phyloP scores from a whole-genome alignment of 1,140 invertebrate species.

The Macrobrachium nipponense region DNA sequence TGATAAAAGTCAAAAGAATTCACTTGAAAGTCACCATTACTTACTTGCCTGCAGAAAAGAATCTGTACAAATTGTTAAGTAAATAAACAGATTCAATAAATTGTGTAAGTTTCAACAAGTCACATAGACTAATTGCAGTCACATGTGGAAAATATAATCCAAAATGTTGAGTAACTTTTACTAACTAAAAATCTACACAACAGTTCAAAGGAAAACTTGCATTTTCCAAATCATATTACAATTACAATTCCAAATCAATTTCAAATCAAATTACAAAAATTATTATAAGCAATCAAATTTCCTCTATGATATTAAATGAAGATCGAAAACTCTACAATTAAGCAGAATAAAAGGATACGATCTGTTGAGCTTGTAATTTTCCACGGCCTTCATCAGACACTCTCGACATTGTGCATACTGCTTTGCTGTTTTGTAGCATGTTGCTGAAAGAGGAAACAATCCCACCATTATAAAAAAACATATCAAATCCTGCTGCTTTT shows the following conservation, averaged over 20 bases:
- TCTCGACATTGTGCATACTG: conserved; percentile 85
- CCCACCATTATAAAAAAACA: background rate
- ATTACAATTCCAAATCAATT: no score
- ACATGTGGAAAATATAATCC: no score
- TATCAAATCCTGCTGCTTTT: background rate
- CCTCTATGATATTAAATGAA: no score
- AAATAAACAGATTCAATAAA: conserved; percentile 61
- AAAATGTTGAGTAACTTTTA: no score
- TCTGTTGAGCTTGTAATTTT: conserved; percentile 87
- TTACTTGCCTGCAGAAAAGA: conserved; percentile 93
- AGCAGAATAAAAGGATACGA: conserved; percentile 78
- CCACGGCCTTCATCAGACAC: conserved; percentile 85
- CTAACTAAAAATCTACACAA: no score
- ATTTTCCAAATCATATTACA: background rate
- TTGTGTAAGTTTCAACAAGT: background rate
- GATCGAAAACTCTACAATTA: background rate
- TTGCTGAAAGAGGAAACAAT: conserved; percentile 76
- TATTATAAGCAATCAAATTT: no score
- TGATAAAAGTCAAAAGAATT: no score
- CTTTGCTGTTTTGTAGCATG: conserved; percentile 89
- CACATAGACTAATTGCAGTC: background rate
- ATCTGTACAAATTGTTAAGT: conserved; percentile 68
- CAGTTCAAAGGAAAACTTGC: conserved; percentile 16
- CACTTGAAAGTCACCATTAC: conserved; percentile 66
- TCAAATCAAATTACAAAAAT: no score